Conservation (phyloP, 2,113 vertebrate species). For the Sylvietta virens region DNA sequence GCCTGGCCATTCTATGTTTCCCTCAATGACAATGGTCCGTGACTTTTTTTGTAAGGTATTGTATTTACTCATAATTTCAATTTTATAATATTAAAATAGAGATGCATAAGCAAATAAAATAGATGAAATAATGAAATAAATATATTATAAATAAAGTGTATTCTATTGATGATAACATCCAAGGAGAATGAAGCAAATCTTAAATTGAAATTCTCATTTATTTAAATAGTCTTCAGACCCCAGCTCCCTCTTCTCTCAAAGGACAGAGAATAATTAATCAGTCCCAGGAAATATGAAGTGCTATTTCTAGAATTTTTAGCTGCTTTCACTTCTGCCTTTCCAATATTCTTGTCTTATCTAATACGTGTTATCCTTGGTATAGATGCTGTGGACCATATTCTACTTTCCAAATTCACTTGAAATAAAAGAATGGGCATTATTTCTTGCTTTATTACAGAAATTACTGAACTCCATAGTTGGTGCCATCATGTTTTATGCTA, state of each 20-base stretch:
- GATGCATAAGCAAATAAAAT: neutral
- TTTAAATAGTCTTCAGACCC: neutral
- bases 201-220: neutral
- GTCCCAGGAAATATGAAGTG: neutral
- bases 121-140: neutral
- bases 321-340: rapidly evolving
- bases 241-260: neutral
- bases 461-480: neutral
- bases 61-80: neutral
- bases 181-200: neutral
- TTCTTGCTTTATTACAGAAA: neutral
- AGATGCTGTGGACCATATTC: neutral
- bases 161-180: neutral
- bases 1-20: neutral
- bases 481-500: neutral
- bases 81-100: neutral
- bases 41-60: neutral
- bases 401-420: neutral
- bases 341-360: neutral
- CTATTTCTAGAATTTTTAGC: neutral
- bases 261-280: neutral
- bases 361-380: neutral
- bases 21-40: neutral
- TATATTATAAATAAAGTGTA: neutral
- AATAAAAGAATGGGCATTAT: neutral